Conservation (phyloP, 2,888 invertebrate species). For the Mythimna lalbum region DNA sequence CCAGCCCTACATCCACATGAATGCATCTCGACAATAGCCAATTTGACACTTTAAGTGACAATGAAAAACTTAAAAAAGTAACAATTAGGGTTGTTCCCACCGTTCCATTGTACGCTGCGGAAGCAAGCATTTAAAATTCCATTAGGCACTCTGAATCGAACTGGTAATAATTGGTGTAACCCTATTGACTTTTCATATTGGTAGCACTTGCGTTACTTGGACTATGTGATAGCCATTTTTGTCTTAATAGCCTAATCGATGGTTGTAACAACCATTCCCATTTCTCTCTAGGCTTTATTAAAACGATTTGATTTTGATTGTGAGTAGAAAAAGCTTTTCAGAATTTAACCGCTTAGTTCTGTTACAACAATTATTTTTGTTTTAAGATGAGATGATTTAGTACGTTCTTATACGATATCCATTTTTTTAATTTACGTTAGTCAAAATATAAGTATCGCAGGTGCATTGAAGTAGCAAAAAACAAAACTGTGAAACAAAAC, state of each 20-base stretch:
- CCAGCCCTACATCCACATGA: conserved; percentile 72
- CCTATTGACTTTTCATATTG: conserved; percentile 64
- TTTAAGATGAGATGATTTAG: not conserved
- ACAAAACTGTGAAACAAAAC: conserved; percentile 1
- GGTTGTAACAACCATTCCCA: conserved; percentile 18
- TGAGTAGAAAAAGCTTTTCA: not conserved
- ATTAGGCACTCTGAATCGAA: conserved; percentile 83
- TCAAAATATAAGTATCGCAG: not conserved
- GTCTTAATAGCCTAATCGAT: conserved; percentile 50
- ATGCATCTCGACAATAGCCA: conserved; percentile 84
- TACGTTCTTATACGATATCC: not conserved
- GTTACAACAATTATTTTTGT: not conserved
- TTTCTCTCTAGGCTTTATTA: conserved; percentile 22
- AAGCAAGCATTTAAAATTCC: conserved; percentile 89
- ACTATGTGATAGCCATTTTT: conserved; percentile 55
- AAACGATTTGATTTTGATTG: conserved; percentile 19
- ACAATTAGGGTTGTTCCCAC: conserved; percentile 82
- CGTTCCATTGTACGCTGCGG: conserved; percentile 79
- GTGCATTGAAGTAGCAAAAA: conserved; percentile 6
- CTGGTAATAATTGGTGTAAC: conserved; percentile 71
- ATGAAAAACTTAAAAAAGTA: conserved; percentile 75
- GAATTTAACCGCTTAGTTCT: not conserved
- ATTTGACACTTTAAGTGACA: conserved; percentile 86
- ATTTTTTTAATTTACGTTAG: not conserved
- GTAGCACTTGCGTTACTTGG: conserved; percentile 42